Evolutionary conservation across 2,113 vertebrate species (phyloP), one percentile per base, ranked within the genome.

Genomic region (Cairina moschata): DNA sequence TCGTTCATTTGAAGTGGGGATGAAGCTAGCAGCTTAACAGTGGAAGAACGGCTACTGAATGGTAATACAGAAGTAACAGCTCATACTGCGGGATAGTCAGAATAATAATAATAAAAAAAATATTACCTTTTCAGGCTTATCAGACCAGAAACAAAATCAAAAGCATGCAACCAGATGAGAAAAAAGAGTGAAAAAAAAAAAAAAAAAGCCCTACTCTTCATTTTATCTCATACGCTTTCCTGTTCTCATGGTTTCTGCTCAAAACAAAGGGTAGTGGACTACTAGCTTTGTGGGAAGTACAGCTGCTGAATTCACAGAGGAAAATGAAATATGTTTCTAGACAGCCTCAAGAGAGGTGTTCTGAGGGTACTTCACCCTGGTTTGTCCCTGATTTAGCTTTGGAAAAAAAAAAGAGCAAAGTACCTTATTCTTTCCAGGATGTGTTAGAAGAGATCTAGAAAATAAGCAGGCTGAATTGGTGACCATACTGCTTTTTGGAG

Each of bases 381-480:
- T 67, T 85, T 79, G 25, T 38, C 46, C 22, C 46, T 84, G 56
- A 71, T 75, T 71, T 34, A 23, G 38, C 32, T 71, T 34, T 31
- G 5, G 8, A n/a, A n/a, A n/a, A 2, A 8, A 44, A 44, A 42
- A 28, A 29, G 46, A 38, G 20, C 1, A 3, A 15, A 56, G 4
- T 14, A 4, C 1, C 0, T 29, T 36, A 66, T 32, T 55, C 17
- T 50, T 15, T 14, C 23, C 32, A 32, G 31, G 15, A 36, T 66
- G 54, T 36, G 6, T 17, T 74, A 71, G n/a, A 79, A 80, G 31
- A 66, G 10, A 84, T 8, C 11, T 50, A 13, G 28, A 5, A 63
- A 68, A 60, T 7, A 23, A 48, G 8, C 52, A 62, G 66, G 50
- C 12, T 52, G 58, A 69, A 42, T 3, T 32, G 23, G 9, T 34